These are phyloP conservation scores for Hypotaenidia philippensis DNA, from an alignment of 2,797 vertebrate genomes.

Conservation along the genomic window DNA sequence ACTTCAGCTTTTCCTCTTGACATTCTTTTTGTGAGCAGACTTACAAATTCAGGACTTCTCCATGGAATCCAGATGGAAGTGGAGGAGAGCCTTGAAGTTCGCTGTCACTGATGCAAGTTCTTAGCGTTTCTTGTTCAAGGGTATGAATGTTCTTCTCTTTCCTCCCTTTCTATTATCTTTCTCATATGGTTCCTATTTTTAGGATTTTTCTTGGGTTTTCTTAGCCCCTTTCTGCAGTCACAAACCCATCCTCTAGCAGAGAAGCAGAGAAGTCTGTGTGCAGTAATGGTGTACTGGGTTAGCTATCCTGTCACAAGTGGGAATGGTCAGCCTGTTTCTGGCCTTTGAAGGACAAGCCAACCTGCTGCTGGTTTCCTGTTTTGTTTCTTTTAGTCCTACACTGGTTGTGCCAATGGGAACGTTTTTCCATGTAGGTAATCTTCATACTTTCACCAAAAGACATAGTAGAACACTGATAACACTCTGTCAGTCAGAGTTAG, in stretches of 20 bases:
- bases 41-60: background rate
- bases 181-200: background rate
- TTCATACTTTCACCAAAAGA: background rate
- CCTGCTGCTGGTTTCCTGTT: background rate
- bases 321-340: background rate
- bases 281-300: background rate
- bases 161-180: background rate
- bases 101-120: background rate
- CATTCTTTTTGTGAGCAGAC: background rate
- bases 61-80: background rate
- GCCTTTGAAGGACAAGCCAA: background rate
- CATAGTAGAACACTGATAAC: background rate
- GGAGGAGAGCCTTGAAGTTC: background rate
- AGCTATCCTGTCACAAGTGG: background rate
- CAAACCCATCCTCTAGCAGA: background rate
- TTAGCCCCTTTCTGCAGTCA: background rate
- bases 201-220: background rate
- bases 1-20: background rate
- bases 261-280: background rate
- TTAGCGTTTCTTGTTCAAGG: background rate
- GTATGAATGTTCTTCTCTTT: background rate
- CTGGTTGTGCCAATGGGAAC: background rate
- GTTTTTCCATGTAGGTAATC: background rate
- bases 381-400: background rate
- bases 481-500: background rate